phyloP scores from a whole-genome alignment of 2,797 vertebrate species.

The Pygocentrus nattereri region DNA sequence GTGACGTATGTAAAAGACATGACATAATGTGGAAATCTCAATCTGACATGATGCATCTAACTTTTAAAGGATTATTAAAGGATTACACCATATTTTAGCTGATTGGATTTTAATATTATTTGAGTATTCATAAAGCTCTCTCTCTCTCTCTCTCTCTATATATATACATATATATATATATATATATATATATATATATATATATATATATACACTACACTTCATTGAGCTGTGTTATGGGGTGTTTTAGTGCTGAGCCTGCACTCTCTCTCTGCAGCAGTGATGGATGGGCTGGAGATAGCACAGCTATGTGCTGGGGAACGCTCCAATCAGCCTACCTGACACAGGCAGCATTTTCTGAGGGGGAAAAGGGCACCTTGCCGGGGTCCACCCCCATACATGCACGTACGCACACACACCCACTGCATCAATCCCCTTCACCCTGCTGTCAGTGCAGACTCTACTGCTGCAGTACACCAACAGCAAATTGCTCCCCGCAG shows the following conservation, averaged over 20 bases:
- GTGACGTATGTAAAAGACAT: no score
- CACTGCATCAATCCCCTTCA: slow-evolving; percentile 42
- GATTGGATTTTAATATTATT: no score
- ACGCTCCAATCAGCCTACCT: slow-evolving; percentile 48
- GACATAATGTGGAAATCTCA: no score
- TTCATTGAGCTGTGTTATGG: slow-evolving; percentile 19
- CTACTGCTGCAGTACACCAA: slow-evolving; percentile 38
- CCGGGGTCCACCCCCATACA: not conserved
- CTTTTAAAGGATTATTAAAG: no score
- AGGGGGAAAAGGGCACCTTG: slow-evolving; percentile 55
- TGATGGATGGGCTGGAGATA: slow-evolving; percentile 53
- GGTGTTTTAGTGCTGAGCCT: slow-evolving; percentile 42
- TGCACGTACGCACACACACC: slow-evolving; percentile 22
- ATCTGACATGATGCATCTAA: no score
- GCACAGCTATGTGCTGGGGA: slow-evolving; percentile 22
- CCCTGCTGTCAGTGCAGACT: slow-evolving; percentile 40
- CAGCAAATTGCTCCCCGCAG: slow-evolving; percentile 21
- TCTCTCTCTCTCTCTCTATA: no score
- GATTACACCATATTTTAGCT: no score
- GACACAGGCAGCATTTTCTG: slow-evolving; percentile 29
- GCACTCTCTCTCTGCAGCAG: slow-evolving; percentile 41
- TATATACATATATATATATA: no score
- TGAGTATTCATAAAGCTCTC: no score
- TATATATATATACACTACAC: no score
- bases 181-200: no score